Conservation (phyloP, 1,140 invertebrate genomes). For the Zeugodacus cucurbitae region DNA sequence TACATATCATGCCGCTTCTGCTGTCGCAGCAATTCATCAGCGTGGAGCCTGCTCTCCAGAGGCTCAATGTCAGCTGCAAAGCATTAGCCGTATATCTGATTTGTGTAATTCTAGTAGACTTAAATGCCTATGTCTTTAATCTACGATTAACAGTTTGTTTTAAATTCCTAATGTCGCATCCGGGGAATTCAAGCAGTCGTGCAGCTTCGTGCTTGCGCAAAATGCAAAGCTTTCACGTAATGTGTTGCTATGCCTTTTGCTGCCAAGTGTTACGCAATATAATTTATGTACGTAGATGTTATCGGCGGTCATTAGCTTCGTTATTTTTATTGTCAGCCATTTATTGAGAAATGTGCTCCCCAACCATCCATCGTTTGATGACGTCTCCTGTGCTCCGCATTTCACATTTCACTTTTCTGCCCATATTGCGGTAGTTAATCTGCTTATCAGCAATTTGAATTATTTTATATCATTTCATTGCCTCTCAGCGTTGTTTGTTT, state of each 20-base stretch:
- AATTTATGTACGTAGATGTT: neutral
- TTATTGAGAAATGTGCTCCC: neutral
- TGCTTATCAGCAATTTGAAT: constrained; percentile 18
- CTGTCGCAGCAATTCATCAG: neutral
- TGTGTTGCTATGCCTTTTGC: neutral
- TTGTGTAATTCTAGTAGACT: neutral
- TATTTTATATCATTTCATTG: neutral
- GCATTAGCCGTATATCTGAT: neutral
- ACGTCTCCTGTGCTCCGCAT: neutral
- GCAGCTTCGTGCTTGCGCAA: neutral
- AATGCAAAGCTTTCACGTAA: neutral
- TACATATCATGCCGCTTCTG: neutral
- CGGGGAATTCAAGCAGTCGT: neutral
- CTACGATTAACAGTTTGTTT: neutral
- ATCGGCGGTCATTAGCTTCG: neutral
- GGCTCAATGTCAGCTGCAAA: neutral
- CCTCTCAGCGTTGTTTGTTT: neutral
- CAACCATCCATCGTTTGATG: neutral
- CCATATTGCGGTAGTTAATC: neutral
- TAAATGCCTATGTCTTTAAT: neutral
- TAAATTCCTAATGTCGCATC: neutral
- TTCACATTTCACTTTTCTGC: too few species aligned
- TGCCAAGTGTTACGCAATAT: neutral
- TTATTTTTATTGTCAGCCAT: neutral
- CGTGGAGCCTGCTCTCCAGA: neutral